A percentile compares a stretch with the other conserved stretches of the same genome.
Evolutionary conservation across 2,888 invertebrate genomes (phyloP).

Genomic region (Caenorhabditis virilis): DNA sequence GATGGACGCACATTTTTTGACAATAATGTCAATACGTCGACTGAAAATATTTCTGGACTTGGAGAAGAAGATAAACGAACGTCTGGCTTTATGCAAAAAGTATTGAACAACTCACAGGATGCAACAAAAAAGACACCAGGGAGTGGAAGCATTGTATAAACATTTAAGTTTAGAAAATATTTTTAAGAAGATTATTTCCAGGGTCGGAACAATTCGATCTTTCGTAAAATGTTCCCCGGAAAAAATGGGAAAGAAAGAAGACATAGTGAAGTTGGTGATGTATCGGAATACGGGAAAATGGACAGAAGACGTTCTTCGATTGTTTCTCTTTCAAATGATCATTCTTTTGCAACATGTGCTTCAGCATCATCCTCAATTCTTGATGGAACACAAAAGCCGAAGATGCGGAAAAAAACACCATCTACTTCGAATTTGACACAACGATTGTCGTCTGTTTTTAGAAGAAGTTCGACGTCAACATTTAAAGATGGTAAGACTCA

Average conservation of each 20-base stretch:
- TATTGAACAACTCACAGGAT: no score
- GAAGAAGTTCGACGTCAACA: slow-evolving; percentile 15
- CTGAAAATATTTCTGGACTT: background rate
- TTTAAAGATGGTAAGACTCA: slow-evolving; percentile 15
- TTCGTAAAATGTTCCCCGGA: slow-evolving; percentile 19
- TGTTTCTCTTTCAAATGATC: background rate
- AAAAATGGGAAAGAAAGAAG: slow-evolving; percentile 15
- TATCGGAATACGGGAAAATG: background rate
- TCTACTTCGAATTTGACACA: slow-evolving; percentile 28
- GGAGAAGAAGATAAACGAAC: no score
- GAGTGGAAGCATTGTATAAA: background rate
- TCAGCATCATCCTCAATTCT: background rate
- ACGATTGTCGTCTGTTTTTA: slow-evolving; percentile 23
- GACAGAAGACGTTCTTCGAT: background rate
- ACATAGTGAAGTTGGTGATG: slow-evolving; percentile 19
- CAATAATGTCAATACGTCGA: slow-evolving; percentile 3
- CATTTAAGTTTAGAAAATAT: background rate
- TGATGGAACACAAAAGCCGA: slow-evolving; percentile 8
- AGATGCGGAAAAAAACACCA: slow-evolving; percentile 24
- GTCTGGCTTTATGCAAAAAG: no score
- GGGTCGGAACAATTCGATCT: slow-evolving; percentile 23
- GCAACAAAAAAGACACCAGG: background rate
- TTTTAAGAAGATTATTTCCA: slow-evolving; percentile 3
- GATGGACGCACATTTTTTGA: slow-evolving; percentile 23
- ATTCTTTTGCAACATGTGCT: background rate